These are phyloP conservation scores for Oscheius sp. DNA, from an alignment of 2,888 invertebrate species.

Conservation along the genomic window DNA sequence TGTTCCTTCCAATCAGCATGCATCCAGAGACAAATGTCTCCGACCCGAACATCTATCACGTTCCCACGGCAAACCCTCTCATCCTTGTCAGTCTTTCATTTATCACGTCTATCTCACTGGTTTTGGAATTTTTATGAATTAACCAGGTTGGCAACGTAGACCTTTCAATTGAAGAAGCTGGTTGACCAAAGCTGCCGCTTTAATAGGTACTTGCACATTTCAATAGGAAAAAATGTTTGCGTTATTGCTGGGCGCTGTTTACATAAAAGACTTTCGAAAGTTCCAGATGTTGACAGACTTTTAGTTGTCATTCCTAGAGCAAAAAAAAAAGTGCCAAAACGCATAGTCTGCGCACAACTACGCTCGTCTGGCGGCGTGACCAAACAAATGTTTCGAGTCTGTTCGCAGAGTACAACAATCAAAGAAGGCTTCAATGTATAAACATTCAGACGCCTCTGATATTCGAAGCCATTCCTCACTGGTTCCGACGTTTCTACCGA, in stretches of 20 bases:
- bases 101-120: not conserved
- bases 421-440: not conserved
- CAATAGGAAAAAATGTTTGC: not conserved
- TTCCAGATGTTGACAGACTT: not conserved
- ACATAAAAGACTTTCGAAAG: not conserved
- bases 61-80: slow-evolving; percentile 30
- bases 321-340: too few relatives aligned
- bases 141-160: too few relatives aligned
- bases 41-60: slow-evolving; percentile 28
- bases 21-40: slow-evolving; percentile 8
- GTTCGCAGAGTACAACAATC: not conserved
- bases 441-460: slow-evolving; percentile 47
- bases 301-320: not conserved
- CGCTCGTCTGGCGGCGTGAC: slow-evolving; percentile 1
- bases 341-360: too few relatives aligned
- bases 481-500: slow-evolving; percentile 50
- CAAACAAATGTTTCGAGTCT: not conserved
- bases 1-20: slow-evolving; percentile 9
- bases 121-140: not conserved
- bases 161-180: not conserved
- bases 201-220: too few relatives aligned
- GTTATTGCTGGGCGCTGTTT: not conserved
- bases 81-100: slow-evolving; percentile 18
- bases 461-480: slow-evolving; percentile 56
- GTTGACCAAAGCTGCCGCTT: too few relatives aligned